Evolutionary conservation across 2,888 invertebrate species (phyloP), one percentile per base, ranked within the genome.

Genomic region (Conops quadrifasciatus): DNA sequence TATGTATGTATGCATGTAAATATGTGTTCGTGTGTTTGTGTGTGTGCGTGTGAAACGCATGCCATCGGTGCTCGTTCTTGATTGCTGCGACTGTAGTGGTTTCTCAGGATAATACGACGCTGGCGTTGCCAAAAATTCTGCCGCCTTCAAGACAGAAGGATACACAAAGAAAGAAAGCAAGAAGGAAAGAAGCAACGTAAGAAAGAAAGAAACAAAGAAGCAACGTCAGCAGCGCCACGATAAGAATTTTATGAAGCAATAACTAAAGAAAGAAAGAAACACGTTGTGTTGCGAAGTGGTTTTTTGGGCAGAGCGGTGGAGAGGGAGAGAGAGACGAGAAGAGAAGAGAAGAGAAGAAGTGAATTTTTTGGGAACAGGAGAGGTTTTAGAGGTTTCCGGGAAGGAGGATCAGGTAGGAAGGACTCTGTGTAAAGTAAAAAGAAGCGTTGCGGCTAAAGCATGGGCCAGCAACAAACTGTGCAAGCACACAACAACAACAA

Each of bases 51-150:
- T 65, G 1, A 43, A 49, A 47, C 36, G 4, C 36, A 36, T 36
- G 36, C 36, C 36, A 7, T 36, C 9, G n/a, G n/a, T 36, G 36
- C 36, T 36, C 9, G 36, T 9, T 36, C 4, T 36, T 36, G 5
- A 36, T 36, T 36, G 9, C 9, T 36, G n/a, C 11, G 3, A 11
- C 19, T 7, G 49, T 36, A 21, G 13, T 58, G 28, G 58, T 58
- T 15, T 24, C 49, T 21, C 59, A 51, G 68, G 45, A 51, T 49
- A 36, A 36, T 47, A n/a, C 72, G 71, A 72, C 76, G 75, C 67
- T 67, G 72, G 43, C 74, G 76, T 75, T 75, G 74, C 75, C 77
- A 75, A 77, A 77, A 75, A 75, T 75, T 60, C 71, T 69, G 75
- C 60, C 60, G 13, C 65, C 36, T 45, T 24, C 59, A 45, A 36